Base-by-base conservation (phyloP, 2,888 invertebrate species). In the Poecilus cupreus region DNA sequence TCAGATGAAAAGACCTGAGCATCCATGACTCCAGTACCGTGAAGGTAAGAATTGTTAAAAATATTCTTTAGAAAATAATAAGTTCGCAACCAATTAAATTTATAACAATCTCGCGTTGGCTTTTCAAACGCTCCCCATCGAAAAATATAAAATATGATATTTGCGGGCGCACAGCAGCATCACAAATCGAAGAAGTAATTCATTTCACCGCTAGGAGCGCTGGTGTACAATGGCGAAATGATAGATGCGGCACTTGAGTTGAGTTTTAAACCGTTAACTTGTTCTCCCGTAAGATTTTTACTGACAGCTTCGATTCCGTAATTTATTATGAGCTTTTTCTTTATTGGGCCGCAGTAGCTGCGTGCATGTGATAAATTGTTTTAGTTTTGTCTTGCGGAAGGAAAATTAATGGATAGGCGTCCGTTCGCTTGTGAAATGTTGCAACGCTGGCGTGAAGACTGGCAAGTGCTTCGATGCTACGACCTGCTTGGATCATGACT, bases 331-430 rank as follows among this genome's bases (percentile, higher is more conserved):
- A 81, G 74, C 60, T 74, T 81, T 80, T 81, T 81, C 74, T 81
- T 79, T 70, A 68, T 79, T 49, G 68, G 68, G 68, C 68, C 39
- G 18, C 18, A 20, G 37, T 68, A 22, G 74, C 74, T 74, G 75
- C 64, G 54, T 75, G 81, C 60, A 75, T 81, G 81, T 81, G 81
- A 81, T 81, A 81, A 81, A 81, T 81, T 81, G 81, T 74, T 75
- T 81, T 81, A 81, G 81, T 81, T 81, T 81, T 74, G 81, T 81
- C 81, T 81, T 81, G 81, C 22, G 75, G 74, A 46, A 46, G 74
- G 81, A 75, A 75, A 81, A 81, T 81, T 81, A 81, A 81, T 81
- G 81, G 81, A 81, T 81, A 75, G 75, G 81, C 80, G 81, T 74
- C 74, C 75, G 57, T n/a, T 80, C 81, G 74, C 43, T 75, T 60